Evolutionary conservation across 2,888 invertebrate species (phyloP), one percentile per base, ranked within the genome.

Genomic region (Rutpela maculata): DNA sequence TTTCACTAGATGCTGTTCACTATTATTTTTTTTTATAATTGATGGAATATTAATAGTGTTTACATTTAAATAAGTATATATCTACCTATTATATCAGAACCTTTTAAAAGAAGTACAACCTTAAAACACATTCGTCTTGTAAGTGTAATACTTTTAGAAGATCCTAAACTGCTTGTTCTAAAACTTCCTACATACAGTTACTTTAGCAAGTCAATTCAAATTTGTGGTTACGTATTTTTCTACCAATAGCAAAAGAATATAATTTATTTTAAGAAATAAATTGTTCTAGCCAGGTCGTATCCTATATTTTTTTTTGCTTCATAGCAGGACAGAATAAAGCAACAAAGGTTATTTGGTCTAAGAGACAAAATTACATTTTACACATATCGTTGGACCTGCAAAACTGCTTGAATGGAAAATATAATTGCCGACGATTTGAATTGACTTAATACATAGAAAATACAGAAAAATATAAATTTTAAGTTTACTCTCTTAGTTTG

Each of bases 401-500:
- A n/a, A n/a, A 50, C n/a, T n/a, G 12, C 2, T 15, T 50, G 15
- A 62, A 22, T n/a, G 62, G 9, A 31, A 62, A 62, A 62, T 10
- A 15, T 50, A n/a, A 31, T 22, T n/a, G 31, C 35, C 9, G 7
- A 12, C 11, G n/a, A 35, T 57, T 56, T 69, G 38, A 57, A 69
- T 69, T 69, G 69, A 69, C 69, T 69, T 38, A 22, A 59, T 31
- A 31, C 15, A 57, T 31, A 57, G 57, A 57, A 50, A n/a, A 31
- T 65, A 43, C n/a, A n/a, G 10, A 19, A 31, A 57, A 12, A 50
- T 22, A 12, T 9, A 12, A 43, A 43, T 43, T 1, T 43, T n/a
- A 26, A 26, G 19, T 84, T 92, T 94, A 97, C 93, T 97, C 97
- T 90, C 96, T 95, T 86, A 99, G 93, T 91, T 98, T 98, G 93